Conservation (phyloP, 2,797 vertebrate species). For the Enteromius radiatus region DNA sequence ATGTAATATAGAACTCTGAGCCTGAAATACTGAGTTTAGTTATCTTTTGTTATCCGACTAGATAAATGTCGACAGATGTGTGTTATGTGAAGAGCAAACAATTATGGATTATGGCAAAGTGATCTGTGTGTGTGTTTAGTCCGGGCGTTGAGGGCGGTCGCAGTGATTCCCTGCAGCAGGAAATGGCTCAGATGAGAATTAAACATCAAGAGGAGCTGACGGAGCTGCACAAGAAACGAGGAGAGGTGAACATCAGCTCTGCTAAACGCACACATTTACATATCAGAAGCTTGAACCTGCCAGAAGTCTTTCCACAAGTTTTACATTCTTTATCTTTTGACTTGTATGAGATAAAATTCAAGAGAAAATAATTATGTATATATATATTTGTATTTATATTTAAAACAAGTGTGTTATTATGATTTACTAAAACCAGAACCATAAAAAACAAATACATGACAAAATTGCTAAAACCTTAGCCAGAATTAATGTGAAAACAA, state of each 20-base stretch:
- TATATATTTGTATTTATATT: background rate
- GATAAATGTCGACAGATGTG: background rate
- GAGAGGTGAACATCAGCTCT: constrained; percentile 82
- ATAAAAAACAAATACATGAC: background rate
- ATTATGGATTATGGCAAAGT: background rate
- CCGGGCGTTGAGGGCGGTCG: constrained; percentile 79
- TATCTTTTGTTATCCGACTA: background rate
- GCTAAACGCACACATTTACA: background rate
- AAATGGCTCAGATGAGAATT: constrained; percentile 92
- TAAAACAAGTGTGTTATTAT: background rate
- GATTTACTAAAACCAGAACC: background rate
- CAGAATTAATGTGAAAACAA: no score
- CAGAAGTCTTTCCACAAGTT: no score
- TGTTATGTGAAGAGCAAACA: background rate
- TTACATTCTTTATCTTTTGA: background rate
- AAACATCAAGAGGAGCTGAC: constrained; percentile 95
- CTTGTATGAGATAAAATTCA: background rate
- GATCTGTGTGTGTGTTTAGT: constrained; percentile 66
- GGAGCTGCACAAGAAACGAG: constrained; percentile 95
- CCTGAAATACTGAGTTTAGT: background rate
- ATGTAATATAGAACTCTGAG: background rate
- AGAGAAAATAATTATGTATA: background rate
- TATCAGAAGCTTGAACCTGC: background rate
- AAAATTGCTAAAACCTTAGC: background rate
- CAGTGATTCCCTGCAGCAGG: constrained; percentile 86